Conservation (phyloP, 37 sponge, comb jelly and placozoan genomes). For the Cliona cf. orientalis region DNA sequence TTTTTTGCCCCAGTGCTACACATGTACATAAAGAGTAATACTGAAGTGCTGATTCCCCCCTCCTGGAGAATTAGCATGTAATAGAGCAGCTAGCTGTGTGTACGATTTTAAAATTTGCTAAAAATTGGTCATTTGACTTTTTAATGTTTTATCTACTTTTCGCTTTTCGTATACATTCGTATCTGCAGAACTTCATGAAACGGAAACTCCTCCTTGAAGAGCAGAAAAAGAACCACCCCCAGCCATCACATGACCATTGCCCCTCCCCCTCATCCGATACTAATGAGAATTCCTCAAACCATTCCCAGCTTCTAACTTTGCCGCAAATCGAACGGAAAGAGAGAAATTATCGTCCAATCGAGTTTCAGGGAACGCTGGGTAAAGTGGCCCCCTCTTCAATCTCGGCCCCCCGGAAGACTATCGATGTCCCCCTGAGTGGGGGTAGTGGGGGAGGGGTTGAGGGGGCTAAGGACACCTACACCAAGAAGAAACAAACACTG, state of each 20-base stretch:
- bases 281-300: neutral
- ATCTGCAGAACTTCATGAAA: constrained; percentile 10
- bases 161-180: neutral
- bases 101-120: no score
- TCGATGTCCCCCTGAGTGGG: constrained; percentile 34
- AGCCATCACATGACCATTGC: neutral
- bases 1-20: no score
- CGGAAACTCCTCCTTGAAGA: neutral
- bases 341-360: constrained; percentile 23
- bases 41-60: no score
- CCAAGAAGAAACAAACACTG: constrained; percentile 22
- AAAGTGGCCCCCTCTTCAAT: constrained; percentile 50
- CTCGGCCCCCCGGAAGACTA: constrained; percentile 58
- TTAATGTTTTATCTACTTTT: no score
- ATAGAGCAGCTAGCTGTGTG: no score
- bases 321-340: constrained; percentile 9
- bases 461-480: neutral
- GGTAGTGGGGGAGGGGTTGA: neutral
- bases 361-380: constrained; percentile 62
- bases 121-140: no score
- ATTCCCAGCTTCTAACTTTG: neutral
- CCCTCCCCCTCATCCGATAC: neutral
- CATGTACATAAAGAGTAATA: no score
- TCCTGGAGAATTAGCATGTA: no score
- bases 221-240: neutral